Evolutionary conservation across 2,888 invertebrate genomes (phyloP).

Genomic region (Hemicrepidius hirtus): DNA sequence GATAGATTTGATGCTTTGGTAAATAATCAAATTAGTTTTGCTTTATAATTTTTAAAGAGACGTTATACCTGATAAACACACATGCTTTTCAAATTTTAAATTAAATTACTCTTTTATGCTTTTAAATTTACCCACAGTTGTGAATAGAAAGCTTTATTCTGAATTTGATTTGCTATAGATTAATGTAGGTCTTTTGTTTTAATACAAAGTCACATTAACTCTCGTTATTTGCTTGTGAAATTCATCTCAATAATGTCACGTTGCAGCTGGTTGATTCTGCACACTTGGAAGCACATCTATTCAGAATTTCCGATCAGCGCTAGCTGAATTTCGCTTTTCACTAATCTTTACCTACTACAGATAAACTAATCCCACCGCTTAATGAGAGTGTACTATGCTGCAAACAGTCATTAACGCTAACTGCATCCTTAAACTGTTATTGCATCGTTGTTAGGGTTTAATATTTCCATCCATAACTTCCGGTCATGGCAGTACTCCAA

Average conservation of each 20-base stretch:
- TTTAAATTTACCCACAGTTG: too few relatives aligned
- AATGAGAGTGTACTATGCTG: slow-evolving; percentile 22
- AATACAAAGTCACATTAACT: not conserved
- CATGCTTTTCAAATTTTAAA: too few relatives aligned
- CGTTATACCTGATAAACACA: too few relatives aligned
- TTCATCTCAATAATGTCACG: slow-evolving; percentile 30
- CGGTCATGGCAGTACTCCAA: slow-evolving; percentile 5
- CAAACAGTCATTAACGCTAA: slow-evolving; percentile 22
- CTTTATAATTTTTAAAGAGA: too few relatives aligned
- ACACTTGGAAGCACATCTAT: slow-evolving; percentile 1
- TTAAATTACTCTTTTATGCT: too few relatives aligned
- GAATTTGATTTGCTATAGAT: not conserved
- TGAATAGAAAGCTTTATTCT: too few relatives aligned
- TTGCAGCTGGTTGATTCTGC: slow-evolving; percentile 16
- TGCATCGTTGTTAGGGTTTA: slow-evolving; percentile 6
- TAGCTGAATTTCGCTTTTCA: slow-evolving; percentile 8
- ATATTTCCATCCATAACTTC: slow-evolving; percentile 9
- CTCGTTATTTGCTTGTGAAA: slow-evolving; percentile 30
- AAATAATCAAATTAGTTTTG: too few relatives aligned
- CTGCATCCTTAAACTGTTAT: slow-evolving; percentile 25
- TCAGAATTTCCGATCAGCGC: slow-evolving; percentile 17
- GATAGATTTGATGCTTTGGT: too few relatives aligned
- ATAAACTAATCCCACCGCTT: slow-evolving; percentile 17
- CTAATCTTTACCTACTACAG: slow-evolving; percentile 23
- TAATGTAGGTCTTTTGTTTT: not conserved